Percentiles rank a stretch among this genome's conserved stretches.
phyloP scores from a whole-genome alignment of 37 sponge, comb jelly and placozoan genomes.

The Ianthella basta region DNA sequence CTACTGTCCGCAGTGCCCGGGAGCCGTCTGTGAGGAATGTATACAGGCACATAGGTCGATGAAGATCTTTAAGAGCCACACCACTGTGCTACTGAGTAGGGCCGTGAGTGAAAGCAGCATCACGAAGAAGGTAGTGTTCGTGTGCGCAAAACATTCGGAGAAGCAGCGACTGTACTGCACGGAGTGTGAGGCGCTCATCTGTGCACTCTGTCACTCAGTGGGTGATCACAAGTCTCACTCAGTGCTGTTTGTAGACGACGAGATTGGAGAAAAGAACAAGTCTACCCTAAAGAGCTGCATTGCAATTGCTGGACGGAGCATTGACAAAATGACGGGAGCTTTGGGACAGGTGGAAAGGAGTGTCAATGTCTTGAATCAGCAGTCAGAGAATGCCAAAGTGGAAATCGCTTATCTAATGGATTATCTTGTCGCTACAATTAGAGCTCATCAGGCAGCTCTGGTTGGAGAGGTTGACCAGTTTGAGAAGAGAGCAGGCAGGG shows the following conservation, averaged over 20 bases:
- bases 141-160: neutral
- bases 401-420: neutral
- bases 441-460: neutral
- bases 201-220: neutral
- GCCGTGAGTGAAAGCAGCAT: neutral
- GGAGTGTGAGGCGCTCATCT: neutral
- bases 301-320: neutral
- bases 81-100: too few relatives aligned
- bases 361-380: neutral
- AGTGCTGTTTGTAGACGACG: neutral
- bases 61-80: neutral
- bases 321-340: neutral
- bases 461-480: too few relatives aligned
- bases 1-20: neutral
- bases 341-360: neutral
- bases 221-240: neutral
- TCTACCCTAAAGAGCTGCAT: neutral
- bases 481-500: too few relatives aligned
- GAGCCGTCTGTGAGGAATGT: constrained; percentile 10
- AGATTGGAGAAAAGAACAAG: neutral
- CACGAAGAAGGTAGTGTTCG: neutral
- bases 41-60: neutral
- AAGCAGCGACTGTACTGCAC: neutral
- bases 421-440: neutral
- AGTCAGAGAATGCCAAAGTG: neutral